phyloP scores from a whole-genome alignment of 2,888 invertebrate species.

The Scaptomyza flava region DNA sequence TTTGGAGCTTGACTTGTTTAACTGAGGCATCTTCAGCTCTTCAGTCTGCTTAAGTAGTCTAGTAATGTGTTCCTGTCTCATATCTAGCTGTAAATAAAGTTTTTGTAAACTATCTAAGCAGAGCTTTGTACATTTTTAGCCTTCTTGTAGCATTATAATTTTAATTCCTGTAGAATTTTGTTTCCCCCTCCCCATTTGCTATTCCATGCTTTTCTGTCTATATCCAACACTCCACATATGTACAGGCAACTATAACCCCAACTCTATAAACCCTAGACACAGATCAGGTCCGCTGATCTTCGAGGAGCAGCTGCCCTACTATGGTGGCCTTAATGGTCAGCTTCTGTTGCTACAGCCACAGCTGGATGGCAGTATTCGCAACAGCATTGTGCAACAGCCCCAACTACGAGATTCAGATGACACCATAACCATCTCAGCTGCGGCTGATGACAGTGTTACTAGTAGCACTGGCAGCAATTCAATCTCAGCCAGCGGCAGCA shows the following conservation, averaged over 20 bases:
- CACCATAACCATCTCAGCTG: constrained; percentile 85
- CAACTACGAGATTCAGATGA: constrained; percentile 62
- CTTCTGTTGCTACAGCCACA: constrained; percentile 84
- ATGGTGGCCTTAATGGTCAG: constrained; percentile 90
- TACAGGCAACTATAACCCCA: constrained; percentile 56
- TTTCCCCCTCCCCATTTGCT: constrained; percentile 8
- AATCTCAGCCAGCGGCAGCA: constrained; percentile 75
- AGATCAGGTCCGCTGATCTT: constrained; percentile 58
- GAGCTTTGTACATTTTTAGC: constrained; percentile 4
- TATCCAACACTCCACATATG: constrained; percentile 41
- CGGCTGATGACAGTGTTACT: constrained; percentile 40
- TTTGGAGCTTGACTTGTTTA: constrained; percentile 86
- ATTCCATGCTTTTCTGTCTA: constrained; percentile 36
- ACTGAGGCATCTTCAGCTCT: constrained; percentile 36
- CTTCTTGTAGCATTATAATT: constrained; percentile 31
- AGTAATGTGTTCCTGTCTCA: constrained; percentile 54
- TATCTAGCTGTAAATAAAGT: constrained; percentile 60
- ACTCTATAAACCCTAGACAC: constrained; percentile 54
- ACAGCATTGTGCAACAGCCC: constrained; percentile 47
- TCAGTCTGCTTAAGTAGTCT: constrained; percentile 34
- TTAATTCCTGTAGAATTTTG: constrained; percentile 32
- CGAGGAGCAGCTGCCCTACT: constrained; percentile 86
- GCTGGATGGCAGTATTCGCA: constrained; percentile 55
- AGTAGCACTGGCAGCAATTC: constrained; percentile 27
- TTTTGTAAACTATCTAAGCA: constrained; percentile 34